Conservation (phyloP, 2,888 invertebrate species). For the Abrostola triplasia region DNA sequence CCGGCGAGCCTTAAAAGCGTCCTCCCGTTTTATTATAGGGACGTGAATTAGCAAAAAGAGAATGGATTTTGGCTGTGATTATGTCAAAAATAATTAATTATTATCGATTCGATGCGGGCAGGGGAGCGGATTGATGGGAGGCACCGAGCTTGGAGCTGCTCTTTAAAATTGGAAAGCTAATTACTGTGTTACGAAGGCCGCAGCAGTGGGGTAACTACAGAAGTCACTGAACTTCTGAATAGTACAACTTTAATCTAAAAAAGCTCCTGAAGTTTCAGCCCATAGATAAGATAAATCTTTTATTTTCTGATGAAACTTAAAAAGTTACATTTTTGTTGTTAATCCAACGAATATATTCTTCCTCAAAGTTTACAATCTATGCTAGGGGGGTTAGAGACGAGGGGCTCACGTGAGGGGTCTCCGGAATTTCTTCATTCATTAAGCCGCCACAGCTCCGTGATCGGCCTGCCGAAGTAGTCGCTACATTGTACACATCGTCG, state of each 20-base stretch:
- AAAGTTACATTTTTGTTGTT: constrained; percentile 49
- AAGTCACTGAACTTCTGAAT: constrained; percentile 68
- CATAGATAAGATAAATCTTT: background rate
- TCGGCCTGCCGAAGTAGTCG: constrained; percentile 76
- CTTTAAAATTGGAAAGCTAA: constrained; percentile 86
- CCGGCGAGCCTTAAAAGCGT: constrained; percentile 82
- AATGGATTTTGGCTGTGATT: constrained; percentile 90
- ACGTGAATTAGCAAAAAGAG: constrained; percentile 91
- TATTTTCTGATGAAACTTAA: constrained; percentile 30
- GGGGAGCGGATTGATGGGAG: constrained; percentile 84
- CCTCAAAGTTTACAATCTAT: constrained; percentile 74
- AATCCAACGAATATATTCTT: constrained; percentile 58
- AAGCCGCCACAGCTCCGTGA: constrained; percentile 79
- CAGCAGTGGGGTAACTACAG: constrained; percentile 67
- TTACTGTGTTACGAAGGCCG: constrained; percentile 75
- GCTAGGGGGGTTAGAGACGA: constrained; percentile 66
- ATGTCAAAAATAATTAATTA: constrained; percentile 93
- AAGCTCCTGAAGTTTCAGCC: background rate
- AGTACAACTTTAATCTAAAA: constrained; percentile 25
- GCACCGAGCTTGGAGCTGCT: constrained; percentile 73
- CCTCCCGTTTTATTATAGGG: constrained; percentile 88
- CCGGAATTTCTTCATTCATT: constrained; percentile 86
- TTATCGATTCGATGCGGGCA: constrained; percentile 88
- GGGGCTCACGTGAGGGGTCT: constrained; percentile 75
- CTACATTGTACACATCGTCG: constrained; percentile 76